Base-by-base conservation (phyloP, 2,888 invertebrate species). In the Latheticus oryzae region DNA sequence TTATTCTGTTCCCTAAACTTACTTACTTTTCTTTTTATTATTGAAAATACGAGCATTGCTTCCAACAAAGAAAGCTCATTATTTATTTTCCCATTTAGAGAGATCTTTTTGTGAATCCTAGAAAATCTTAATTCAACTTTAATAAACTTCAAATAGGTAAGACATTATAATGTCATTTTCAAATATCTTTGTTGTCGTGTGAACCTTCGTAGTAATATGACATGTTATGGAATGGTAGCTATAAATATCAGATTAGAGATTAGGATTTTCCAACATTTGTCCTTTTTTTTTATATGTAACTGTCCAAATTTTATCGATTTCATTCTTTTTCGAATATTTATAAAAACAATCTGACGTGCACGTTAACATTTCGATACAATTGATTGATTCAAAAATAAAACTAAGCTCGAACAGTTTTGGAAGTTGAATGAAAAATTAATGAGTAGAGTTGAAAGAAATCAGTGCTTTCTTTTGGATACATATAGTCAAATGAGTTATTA, bases 91-190 rank as follows among this genome's bases (percentile, higher is more conserved):
- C 33, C 40, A 21, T 26, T 52, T 23, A 21, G 17, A 12, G 33
- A 32, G 11, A 9, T 12, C 17, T 35, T 21, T 54, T 54, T 47
- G 23, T 32, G 23, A 30, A 45, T 43, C 33, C 15, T 12, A 35
- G 19, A 11, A 33, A 43, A 38, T 51, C 40, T 40, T 55, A 55
- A 55, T 38, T 55, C 23, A 23, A 47, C 33, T 47, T 38, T 55
- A 55, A 55, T 55, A 38, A 45, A 30, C 45, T 30, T 37, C 19
- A 23, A 51, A 37, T 37, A 24, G 28, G 30, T 15, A 3, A 2
- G 38, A 32, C 13, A 50, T 48, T 55, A 55, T 50, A 51, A 51
- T 51, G 57, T 57, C 57, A 51, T 57, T 57, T 53, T 24, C 32
- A 24, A 21, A 37, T 28, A 24, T 17, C 16, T 15, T 28, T 38